Evolutionary conservation across 37 sponge, comb jelly and placozoan genomes (phyloP).

Genomic region (Oscarella lobularis): DNA sequence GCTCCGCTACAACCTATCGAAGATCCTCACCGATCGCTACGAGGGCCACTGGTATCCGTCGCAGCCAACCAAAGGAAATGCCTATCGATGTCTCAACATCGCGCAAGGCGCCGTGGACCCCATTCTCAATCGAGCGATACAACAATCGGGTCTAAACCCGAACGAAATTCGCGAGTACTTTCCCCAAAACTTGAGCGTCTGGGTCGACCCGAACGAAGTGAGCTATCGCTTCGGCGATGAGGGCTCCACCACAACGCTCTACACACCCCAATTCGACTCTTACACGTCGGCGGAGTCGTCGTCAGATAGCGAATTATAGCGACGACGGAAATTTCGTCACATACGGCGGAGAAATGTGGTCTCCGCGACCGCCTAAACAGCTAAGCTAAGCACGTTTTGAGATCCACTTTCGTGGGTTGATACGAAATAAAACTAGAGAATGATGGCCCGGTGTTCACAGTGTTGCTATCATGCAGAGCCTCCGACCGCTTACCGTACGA

Average conservation of each 20-base stretch:
- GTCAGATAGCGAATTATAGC: no score
- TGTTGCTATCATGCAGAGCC: no score
- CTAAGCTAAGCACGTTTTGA: no score
- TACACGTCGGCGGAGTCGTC: no score
- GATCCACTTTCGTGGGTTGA: no score
- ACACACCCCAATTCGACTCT: no score
- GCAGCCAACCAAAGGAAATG: slow-evolving; percentile 9
- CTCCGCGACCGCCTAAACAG: no score
- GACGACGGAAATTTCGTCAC: no score
- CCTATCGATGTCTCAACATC: slow-evolving; percentile 5
- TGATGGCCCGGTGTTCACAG: no score
- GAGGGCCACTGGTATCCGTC: slow-evolving; percentile 14
- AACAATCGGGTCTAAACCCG: background rate
- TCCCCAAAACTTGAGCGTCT: slow-evolving; percentile 1
- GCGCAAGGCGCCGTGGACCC: background rate
- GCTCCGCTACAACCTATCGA: background rate
- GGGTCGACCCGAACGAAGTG: slow-evolving; percentile 6
- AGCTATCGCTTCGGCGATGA: background rate
- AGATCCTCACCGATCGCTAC: slow-evolving; percentile 3
- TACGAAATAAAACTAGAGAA: no score
- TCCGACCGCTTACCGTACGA: no score
- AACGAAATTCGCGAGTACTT: background rate
- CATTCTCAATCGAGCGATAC: background rate
- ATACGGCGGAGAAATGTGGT: no score
- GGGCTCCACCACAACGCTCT: background rate